Evolutionary conservation across 2,797 vertebrate genomes (phyloP), one percentile per base, ranked within the genome.

Genomic region (Florisuga fusca): DNA sequence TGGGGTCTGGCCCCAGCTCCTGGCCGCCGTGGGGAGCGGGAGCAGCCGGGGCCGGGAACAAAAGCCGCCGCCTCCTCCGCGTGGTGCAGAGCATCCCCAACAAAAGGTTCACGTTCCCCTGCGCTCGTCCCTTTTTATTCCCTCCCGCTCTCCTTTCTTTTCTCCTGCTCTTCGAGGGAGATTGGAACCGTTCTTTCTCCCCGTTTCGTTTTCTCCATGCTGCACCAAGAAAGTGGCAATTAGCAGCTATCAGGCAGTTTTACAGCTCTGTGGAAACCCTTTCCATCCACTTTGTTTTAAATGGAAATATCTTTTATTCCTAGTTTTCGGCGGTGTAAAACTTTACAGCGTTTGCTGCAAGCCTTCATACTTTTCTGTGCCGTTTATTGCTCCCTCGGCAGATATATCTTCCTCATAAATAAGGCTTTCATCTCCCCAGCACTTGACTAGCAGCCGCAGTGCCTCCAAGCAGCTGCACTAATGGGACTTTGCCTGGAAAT

Each of bases 311-410:
- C 94, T 97, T 98, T 98, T 97, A 97, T 97, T 95, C 95, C 94
- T 89, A 80, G 95, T 97, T 98, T 98, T 97, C 87, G 48, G 96
- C 95, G 97, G 96, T 59, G 96, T 98, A 98, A 98, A 98, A 97
- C 96, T 98, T 98, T 96, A 98, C 89, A 85, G 89, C 84, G 0
- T 91, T 97, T 94, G 77, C 97, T 88, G 95, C 96, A 95, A 97
- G 96, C 96, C 97, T 96, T 96, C 96, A 93, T 97, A 95, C 97
- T 97, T 97, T 96, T 73, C 96, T 93, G 67, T 58, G 89, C 34
- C 0, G 89, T 98, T 98, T 97, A 98, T 89, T 57, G 95, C 96
- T 97, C 98, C 97, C 97, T 97, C 91, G 94, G 94, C 83, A 96
- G 96, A 96, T 87, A 82, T 95, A 88, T 94, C 96, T 95, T 69